These are phyloP conservation scores for Ylistrum balloti DNA, from an alignment of 1,140 invertebrate genomes.

Conservation along the genomic window DNA sequence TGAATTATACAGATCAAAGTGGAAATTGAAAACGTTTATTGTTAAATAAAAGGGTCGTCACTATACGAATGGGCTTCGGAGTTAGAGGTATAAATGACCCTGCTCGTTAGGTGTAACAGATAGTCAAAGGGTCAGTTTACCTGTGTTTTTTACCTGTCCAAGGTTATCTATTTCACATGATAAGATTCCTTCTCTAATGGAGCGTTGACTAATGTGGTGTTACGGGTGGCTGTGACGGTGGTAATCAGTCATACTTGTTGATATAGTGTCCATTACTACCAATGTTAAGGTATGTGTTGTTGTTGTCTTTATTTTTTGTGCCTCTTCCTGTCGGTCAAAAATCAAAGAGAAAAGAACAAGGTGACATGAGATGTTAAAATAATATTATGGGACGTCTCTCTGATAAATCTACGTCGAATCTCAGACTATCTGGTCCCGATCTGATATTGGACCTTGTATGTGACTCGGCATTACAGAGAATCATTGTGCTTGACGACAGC, in stretches of 20 bases:
- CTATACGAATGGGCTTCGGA: neutral
- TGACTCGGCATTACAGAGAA: neutral
- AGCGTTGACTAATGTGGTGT: neutral
- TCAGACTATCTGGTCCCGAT: neutral
- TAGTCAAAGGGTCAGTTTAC: constrained; percentile 4
- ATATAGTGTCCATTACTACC: neutral
- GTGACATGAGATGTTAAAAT: constrained; percentile 27
- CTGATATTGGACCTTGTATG: neutral
- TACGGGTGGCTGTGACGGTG: neutral
- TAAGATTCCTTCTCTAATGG: constrained; percentile 38
- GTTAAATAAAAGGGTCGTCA: constrained; percentile 20
- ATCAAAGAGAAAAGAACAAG: neutral
- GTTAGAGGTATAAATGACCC: constrained; percentile 20
- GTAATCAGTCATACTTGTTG: neutral
- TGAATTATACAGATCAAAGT: constrained; percentile 26
- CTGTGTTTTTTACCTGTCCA: constrained; percentile 26
- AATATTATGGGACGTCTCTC: neutral
- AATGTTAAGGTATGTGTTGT: neutral
- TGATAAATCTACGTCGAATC: neutral
- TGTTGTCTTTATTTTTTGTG: neutral
- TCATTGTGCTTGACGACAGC: no score
- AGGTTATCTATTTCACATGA: constrained; percentile 29
- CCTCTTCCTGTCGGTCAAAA: neutral
- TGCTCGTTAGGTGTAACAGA: constrained; percentile 19
- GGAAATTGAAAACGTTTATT: neutral